Evolutionary conservation across 2,797 vertebrate species (phyloP).

Genomic region (Halcyon smyrnensis): DNA sequence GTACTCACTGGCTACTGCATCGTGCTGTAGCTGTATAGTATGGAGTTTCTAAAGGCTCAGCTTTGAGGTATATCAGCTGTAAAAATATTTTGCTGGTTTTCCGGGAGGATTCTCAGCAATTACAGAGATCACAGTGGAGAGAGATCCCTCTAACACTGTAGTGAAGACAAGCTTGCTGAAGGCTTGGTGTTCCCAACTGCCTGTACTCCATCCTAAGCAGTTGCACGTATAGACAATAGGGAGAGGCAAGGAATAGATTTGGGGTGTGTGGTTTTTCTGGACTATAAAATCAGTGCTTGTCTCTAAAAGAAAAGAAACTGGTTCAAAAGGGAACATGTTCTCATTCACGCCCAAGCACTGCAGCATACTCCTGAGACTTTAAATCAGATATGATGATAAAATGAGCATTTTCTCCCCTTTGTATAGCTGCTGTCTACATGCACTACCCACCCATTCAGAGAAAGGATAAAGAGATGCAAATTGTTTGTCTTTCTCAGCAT

Average conservation of each 20-base stretch:
- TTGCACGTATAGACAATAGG: not conserved
- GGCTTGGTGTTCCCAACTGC: accelerated
- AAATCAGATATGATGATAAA: not conserved
- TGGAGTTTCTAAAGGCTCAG: not conserved
- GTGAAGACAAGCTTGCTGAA: not conserved
- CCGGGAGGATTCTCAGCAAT: not conserved
- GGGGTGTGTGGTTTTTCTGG: not conserved
- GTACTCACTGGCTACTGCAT: not conserved
- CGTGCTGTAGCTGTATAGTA: accelerated
- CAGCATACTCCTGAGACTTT: not conserved
- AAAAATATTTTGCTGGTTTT: not conserved
- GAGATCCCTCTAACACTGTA: not conserved
- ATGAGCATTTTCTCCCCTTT: not conserved
- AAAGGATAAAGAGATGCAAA: not conserved
- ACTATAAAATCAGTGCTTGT: not conserved
- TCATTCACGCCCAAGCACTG: not conserved
- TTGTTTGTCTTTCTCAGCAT: not conserved
- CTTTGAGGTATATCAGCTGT: not conserved
- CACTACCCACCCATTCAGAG: not conserved
- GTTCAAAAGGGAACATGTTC: not conserved
- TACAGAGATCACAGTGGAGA: not conserved
- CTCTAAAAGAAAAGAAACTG: not conserved
- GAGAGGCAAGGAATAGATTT: not conserved
- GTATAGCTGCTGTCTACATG: not conserved
- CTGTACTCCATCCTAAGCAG: accelerated